phyloP scores from a whole-genome alignment of 2,113 vertebrate species.

The Hemiprocne comata region DNA sequence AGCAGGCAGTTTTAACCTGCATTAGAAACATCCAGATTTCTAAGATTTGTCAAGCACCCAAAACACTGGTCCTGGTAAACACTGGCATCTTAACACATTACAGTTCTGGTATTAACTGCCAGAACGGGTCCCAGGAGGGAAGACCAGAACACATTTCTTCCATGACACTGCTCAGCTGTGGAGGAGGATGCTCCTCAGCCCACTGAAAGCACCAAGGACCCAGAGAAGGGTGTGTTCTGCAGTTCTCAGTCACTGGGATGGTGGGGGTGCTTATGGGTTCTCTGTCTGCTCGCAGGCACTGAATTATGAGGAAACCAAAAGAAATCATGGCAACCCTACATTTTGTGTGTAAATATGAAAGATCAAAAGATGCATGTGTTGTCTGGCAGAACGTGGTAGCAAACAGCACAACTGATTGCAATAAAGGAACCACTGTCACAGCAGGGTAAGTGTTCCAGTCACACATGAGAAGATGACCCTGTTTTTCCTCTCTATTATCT shows the following conservation, averaged over 20 bases:
- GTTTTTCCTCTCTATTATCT: not conserved
- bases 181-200: not conserved
- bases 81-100: not conserved
- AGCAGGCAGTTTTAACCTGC: not conserved
- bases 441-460: not conserved
- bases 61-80: not conserved
- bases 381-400: not conserved
- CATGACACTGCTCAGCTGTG: not conserved
- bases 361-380: not conserved
- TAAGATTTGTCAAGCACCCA: not conserved
- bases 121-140: not conserved
- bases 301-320: not conserved
- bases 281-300: not conserved
- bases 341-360: not conserved
- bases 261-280: fast-evolving
- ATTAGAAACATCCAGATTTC: not conserved
- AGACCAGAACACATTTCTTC: not conserved
- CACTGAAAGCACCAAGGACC: fast-evolving
- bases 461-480: not conserved
- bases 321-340: not conserved
- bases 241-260: not conserved
- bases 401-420: not conserved
- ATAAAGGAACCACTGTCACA: not conserved
- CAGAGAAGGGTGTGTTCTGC: not conserved
- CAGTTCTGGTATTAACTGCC: not conserved